Evolutionary conservation across 2,888 invertebrate genomes (phyloP).

Genomic region (Dermolepida albohirtum): DNA sequence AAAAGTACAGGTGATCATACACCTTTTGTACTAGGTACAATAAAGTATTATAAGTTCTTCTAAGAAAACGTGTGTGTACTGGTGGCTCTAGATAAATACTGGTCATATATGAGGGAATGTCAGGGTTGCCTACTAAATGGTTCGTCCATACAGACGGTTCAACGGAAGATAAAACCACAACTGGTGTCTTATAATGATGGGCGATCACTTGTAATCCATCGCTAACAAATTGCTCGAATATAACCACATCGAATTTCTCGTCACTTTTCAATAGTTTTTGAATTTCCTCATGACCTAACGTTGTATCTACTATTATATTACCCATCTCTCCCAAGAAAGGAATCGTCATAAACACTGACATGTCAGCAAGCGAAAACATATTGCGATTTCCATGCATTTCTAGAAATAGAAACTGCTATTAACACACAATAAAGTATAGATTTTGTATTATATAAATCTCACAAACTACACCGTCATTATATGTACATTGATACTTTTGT

Average conservation of each 20-base stretch:
- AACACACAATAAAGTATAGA: too few species aligned
- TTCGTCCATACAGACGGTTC: constrained; percentile 49
- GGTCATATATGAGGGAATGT: constrained; percentile 49
- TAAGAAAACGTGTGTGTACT: constrained; percentile 47
- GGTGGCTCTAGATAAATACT: constrained; percentile 44
- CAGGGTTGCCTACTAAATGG: constrained; percentile 53
- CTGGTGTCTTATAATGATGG: constrained; percentile 59
- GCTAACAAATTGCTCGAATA: constrained; percentile 66
- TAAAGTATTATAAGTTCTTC: constrained; percentile 50
- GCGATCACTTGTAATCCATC: constrained; percentile 65
- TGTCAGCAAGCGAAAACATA: too few species aligned
- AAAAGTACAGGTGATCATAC: constrained; percentile 57
- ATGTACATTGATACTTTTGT: too few species aligned
- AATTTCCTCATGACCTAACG: constrained; percentile 43
- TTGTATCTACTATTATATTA: constrained; percentile 2
- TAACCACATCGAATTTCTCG: constrained; percentile 62
- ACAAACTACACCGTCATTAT: too few species aligned
- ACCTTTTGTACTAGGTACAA: constrained; percentile 54
- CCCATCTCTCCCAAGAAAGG: constrained; percentile 26
- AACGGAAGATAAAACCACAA: constrained; percentile 55
- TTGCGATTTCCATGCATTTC: too few species aligned
- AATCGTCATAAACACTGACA: too few species aligned
- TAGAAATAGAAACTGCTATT: too few species aligned
- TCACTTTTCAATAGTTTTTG: constrained; percentile 56
- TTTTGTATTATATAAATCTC: too few species aligned